Evolutionary conservation across 2,888 invertebrate genomes (phyloP), one percentile per base, ranked within the genome.

Genomic region (Didymodactylos carnosus): DNA sequence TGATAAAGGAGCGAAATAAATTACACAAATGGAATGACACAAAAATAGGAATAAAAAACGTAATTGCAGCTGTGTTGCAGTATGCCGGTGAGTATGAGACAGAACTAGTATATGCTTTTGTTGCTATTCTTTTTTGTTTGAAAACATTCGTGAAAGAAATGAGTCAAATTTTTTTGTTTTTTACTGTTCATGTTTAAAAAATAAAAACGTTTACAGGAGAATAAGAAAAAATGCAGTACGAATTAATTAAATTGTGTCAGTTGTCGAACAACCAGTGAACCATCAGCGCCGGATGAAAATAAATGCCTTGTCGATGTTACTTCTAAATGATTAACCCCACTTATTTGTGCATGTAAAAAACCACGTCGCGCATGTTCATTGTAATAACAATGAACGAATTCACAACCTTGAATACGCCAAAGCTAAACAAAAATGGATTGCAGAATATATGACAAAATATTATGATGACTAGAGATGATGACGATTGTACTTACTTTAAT

Each of bases 211-310:
- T 87, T 95, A 62, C 35, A 29, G 16, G 29, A 62, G n/a, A 16
- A 27, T 35, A 27, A 29, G 29, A 62, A 62, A 49, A 49, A 49
- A n/a, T 23, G 46, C n/a, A 16, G 23, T n/a, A n/a, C n/a, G 16
- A 35, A 35, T 29, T 62, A 35, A 62, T 62, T 35, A 35, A 62
- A 35, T 62, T 35, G 53, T 29, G 53, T 19, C 35, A 95, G 86
- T 82, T 91, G 90, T 77, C 95, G 88, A 78, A 95, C 91, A 87
- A 97, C 97, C 89, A 98, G 91, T 71, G 95, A 94, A 79, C 95
- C 95, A 86, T 98, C 98, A 71, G 94, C 94, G 73, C 98, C 98
- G 84, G 98, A 98, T 10, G 97, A 97, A 86, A 94, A 97, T 79
- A 98, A 86, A 70, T 95, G 88, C 39, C 90, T 90, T 76, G 89